Percentiles rank a stretch among this genome's conserved stretches.
phyloP scores from a whole-genome alignment of 30 jellyfish, hydroid and myxozoan species.

The Cassiopea andromeda region DNA sequence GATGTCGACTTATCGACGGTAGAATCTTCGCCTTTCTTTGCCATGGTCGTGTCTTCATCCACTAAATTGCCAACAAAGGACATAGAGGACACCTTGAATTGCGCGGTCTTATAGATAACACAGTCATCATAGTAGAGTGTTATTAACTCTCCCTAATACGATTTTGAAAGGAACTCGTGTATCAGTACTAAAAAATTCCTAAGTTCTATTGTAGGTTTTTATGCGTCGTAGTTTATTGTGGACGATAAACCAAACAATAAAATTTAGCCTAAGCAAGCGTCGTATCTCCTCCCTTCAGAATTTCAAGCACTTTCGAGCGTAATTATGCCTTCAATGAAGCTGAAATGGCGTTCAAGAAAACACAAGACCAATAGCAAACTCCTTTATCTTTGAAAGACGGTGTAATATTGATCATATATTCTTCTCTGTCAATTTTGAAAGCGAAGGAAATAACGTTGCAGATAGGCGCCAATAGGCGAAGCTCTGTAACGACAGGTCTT shows the following conservation, averaged over 20 bases:
- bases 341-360: background rate
- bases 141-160: background rate
- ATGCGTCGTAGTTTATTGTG: background rate
- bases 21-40: constrained; percentile 1
- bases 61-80: background rate
- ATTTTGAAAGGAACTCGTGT: background rate
- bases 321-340: background rate
- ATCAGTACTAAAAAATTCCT: background rate
- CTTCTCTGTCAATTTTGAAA: background rate
- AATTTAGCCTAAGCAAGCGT: background rate
- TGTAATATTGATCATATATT: background rate
- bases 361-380: background rate
- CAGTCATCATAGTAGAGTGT: background rate
- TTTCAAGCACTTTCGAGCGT: background rate
- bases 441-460: constrained; percentile 41
- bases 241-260: background rate
- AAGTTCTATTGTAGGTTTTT: background rate
- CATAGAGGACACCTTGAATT: background rate
- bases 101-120: background rate
- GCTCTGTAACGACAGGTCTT: background rate
- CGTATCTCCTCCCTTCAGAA: background rate
- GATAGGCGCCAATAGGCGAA: constrained; percentile 62
- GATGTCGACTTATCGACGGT: constrained; percentile 9
- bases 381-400: background rate
- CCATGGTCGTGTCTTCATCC: constrained; percentile 1